phyloP scores from a whole-genome alignment of 2,888 invertebrate genomes.

The Drosophila subquinaria region DNA sequence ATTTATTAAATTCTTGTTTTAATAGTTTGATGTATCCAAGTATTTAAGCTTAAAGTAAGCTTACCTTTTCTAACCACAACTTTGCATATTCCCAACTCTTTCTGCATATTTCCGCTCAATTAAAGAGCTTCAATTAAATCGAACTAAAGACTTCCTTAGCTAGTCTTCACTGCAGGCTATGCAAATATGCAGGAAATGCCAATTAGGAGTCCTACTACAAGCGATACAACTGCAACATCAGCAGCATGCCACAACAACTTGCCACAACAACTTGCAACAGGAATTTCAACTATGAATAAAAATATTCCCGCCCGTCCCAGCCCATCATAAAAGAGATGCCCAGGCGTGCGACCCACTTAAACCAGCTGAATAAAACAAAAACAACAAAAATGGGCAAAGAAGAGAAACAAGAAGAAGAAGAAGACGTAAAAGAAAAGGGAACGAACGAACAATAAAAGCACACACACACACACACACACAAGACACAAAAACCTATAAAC shows the following conservation, averaged over 20 bases:
- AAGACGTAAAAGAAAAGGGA: conserved; percentile 2
- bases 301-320: not conserved
- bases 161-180: conserved; percentile 5
- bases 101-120: conserved; percentile 2
- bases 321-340: conserved; percentile 6
- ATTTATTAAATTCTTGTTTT: not conserved
- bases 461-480: conserved; percentile 27
- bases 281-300: conserved; percentile 51
- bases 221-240: conserved; percentile 8
- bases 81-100: not conserved
- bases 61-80: not conserved
- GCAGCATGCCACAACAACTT: conserved; percentile 3
- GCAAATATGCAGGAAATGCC: conserved; percentile 40
- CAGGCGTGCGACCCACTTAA: conserved; percentile 51
- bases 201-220: conserved; percentile 10
- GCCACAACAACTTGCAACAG: conserved; percentile 43
- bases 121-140: not conserved
- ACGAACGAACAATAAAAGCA: conserved; percentile 21
- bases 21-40: not conserved
- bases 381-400: conserved; percentile 29
- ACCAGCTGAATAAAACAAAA: conserved; percentile 29
- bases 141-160: not conserved
- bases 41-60: not conserved
- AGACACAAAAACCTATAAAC: conserved; percentile 57
- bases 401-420: conserved; percentile 9